A percentile compares a stretch with the other conserved stretches of the same genome.
Evolutionary conservation across 1,140 invertebrate species (phyloP).

Genomic region (Hylaeus anthracinus): DNA sequence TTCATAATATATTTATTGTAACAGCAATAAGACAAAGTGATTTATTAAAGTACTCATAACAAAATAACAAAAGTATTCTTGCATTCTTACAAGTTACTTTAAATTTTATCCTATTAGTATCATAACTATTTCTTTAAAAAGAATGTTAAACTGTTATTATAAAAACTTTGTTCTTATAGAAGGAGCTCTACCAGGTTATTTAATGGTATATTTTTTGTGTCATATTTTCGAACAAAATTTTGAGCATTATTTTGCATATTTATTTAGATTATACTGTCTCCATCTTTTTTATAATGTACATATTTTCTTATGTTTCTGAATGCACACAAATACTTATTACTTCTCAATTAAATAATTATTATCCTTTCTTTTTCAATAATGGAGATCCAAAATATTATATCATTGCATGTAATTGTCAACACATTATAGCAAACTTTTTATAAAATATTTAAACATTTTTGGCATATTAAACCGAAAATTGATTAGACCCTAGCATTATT

Average conservation of each 20-base stretch:
- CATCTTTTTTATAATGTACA: slow-evolving; percentile 22
- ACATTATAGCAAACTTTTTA: background rate
- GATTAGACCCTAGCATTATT: background rate
- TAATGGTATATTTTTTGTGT: slow-evolving; percentile 46
- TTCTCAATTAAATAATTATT: slow-evolving; percentile 12
- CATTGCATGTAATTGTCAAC: slow-evolving; percentile 37
- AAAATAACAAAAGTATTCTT: background rate
- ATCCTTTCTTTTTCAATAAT: background rate
- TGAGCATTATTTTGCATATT: slow-evolving; percentile 25
- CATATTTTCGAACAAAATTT: slow-evolving; percentile 31
- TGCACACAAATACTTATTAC: slow-evolving; percentile 35
- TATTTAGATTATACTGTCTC: slow-evolving; percentile 13
- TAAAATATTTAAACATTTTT: slow-evolving; percentile 1
- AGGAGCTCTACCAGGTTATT: slow-evolving; percentile 40
- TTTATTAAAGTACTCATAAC: background rate
- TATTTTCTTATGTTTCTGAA: slow-evolving; percentile 22
- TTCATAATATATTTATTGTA: background rate
- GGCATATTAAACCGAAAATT: background rate
- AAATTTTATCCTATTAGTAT: background rate
- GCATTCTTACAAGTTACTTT: background rate
- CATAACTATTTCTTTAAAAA: slow-evolving; percentile 10
- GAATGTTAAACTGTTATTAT: slow-evolving; percentile 8
- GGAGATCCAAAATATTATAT: slow-evolving; percentile 10
- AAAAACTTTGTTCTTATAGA: slow-evolving; percentile 40
- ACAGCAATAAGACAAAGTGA: background rate